A percentile compares a stretch with the other conserved stretches of the same genome.
Conservation (phyloP, 2,113 vertebrate genomes). For the Scomber japonicus region DNA sequence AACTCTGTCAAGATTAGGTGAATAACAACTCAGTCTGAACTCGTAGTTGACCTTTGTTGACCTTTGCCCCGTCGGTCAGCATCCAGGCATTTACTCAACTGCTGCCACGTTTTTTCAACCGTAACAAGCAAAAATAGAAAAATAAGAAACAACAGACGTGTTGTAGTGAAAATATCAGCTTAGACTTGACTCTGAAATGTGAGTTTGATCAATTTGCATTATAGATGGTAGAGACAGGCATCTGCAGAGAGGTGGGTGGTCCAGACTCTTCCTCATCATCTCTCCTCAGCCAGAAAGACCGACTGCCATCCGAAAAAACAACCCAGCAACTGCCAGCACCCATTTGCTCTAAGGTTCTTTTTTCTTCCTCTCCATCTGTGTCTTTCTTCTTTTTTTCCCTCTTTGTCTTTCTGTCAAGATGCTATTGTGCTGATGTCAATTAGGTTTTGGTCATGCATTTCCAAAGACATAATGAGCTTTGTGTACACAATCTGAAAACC, state of each 20-base stretch:
- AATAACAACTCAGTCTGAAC: conserved; percentile 72
- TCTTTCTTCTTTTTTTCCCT: conserved; percentile 12
- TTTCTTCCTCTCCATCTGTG: background rate
- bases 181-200: background rate
- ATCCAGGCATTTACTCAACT: conserved; percentile 60
- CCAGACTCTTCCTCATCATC: conserved; percentile 38
- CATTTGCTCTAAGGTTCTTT: background rate
- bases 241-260: conserved; percentile 59
- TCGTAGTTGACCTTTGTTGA: conserved; percentile 67
- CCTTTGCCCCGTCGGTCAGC: conserved; percentile 59
- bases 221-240: background rate
- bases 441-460: conserved; percentile 47
- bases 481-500: conserved; percentile 69
- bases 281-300: conserved; percentile 41
- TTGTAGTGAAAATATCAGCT: conserved; percentile 5
- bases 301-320: conserved; percentile 64
- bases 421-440: conserved; percentile 57
- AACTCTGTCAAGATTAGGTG: conserved; percentile 69
- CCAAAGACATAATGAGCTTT: conserved; percentile 60
- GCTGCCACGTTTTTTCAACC: conserved; percentile 39
- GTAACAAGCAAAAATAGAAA: background rate
- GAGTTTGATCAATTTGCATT: conserved; percentile 9
- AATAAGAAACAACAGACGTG: background rate
- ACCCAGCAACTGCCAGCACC: conserved; percentile 40
- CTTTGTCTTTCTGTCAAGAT: conserved; percentile 54